Evolutionary conservation across 2,113 vertebrate species (phyloP), one percentile per base, ranked within the genome.

Genomic region (Elephas maximus): DNA sequence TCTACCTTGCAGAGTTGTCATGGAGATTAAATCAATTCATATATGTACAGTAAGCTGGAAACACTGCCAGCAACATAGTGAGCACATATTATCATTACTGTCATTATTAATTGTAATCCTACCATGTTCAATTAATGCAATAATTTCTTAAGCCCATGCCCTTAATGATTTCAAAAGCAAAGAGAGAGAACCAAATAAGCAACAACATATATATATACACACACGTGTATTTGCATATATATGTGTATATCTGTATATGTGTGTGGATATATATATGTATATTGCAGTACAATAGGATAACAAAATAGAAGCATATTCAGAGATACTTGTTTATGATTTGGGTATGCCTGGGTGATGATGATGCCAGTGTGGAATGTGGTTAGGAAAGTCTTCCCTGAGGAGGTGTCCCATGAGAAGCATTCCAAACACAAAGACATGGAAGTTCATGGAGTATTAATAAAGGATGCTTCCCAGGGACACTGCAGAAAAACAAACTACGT

Each of bases 261-360:
- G 37, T 37, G 37, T 37, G 37, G 37, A 37, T 37, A 37, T 37
- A 37, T 37, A 37, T 37, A 37, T 37, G 37, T 37, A 37, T 37
- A 15, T 1, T 15, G 0, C 3, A 21, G 21, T 12, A 37, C 6
- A 24, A 0, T 6, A 8, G 11, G 17, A 71, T 85, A 37, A 45
- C 21, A n/a, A 53, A 41, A 67, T 0, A 21, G 37, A 82, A 10
- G 0, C 45, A 20, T n/a, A 14, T 33, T 80, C 9, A 26, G 48
- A 30, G 45, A 12, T 45, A 11, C 57, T 90, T 21, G 15, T 33
- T 71, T 37, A 2, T 74, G 48, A 63, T 76, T n/a, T 90, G 30
- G 9, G 81, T 63, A 15, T 92, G 63, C 23, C 33, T 85, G 20
- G 7, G 26, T 73, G 21, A 9, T 51, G 23, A 30, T 6, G 2